phyloP scores from a whole-genome alignment of 2,113 vertebrate species.

The Donacobius atricapilla region DNA sequence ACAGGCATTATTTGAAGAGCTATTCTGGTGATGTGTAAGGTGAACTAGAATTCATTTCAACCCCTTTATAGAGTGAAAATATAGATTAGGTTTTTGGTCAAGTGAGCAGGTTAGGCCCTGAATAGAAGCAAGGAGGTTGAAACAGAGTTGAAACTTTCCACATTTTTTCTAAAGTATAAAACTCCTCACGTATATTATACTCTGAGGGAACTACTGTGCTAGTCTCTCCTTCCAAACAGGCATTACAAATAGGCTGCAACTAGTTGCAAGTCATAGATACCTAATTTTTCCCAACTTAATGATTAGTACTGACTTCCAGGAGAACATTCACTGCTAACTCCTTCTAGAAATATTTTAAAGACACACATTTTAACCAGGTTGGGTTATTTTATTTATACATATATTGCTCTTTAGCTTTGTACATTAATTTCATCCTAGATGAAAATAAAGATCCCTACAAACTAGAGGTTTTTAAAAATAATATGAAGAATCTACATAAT shows the following conservation, averaged over 20 bases:
- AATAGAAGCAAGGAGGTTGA: neutral
- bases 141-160: neutral
- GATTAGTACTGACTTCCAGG: neutral
- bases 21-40: neutral
- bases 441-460: neutral
- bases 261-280: rapidly evolving
- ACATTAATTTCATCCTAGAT: neutral
- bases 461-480: neutral
- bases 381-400: neutral
- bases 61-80: neutral
- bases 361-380: neutral
- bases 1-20: neutral
- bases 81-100: neutral
- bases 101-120: neutral
- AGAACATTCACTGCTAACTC: neutral
- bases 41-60: neutral
- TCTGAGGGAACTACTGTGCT: neutral
- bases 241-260: neutral
- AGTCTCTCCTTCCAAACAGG: neutral
- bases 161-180: neutral
- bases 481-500: neutral
- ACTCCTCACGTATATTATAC: neutral
- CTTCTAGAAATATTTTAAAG: neutral
- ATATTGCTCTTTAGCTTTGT: neutral
- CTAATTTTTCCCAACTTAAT: neutral